These are phyloP conservation scores for Dasyurus viverrinus DNA, from an alignment of 2,113 vertebrate species.

Conservation along the genomic window DNA sequence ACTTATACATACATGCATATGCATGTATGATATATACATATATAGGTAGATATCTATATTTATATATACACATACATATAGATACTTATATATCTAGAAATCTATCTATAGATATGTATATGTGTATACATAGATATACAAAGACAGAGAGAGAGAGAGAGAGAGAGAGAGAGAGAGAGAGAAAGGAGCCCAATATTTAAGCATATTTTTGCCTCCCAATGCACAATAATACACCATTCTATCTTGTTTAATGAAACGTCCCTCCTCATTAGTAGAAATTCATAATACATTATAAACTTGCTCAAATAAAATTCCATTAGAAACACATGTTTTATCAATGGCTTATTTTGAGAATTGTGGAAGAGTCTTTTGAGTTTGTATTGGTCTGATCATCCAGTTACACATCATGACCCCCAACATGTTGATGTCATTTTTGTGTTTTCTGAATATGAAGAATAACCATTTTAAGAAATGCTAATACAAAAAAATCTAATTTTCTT, in stretches of 20 bases:
- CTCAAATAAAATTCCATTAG: constrained; percentile 3
- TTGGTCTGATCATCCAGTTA: not conserved
- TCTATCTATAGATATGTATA: not conserved
- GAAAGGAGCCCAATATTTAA: not conserved
- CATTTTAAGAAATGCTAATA: constrained; percentile 9
- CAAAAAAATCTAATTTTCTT: constrained; percentile 11
- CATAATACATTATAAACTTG: constrained; percentile 43
- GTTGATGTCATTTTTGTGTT: not conserved
- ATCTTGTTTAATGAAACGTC: not conserved
- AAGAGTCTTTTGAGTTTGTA: not conserved
- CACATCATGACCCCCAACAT: not conserved
- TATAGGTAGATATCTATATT: too few species aligned
- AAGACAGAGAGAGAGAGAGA: too few species aligned
- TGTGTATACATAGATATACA: too few species aligned
- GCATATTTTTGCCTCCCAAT: not conserved
- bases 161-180: too few species aligned
- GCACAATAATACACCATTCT: not conserved
- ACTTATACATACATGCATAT: too few species aligned
- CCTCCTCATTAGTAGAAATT: constrained; percentile 39
- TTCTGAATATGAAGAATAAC: not conserved
- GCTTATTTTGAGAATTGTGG: constrained; percentile 13
- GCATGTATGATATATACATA: too few species aligned
- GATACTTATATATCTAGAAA: not conserved
- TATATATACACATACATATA: too few species aligned
- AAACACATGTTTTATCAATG: not conserved